Percentiles rank a stretch among this genome's conserved stretches.
phyloP scores from a whole-genome alignment of 2,888 invertebrate species.

The Alloscopus bannaensis region DNA sequence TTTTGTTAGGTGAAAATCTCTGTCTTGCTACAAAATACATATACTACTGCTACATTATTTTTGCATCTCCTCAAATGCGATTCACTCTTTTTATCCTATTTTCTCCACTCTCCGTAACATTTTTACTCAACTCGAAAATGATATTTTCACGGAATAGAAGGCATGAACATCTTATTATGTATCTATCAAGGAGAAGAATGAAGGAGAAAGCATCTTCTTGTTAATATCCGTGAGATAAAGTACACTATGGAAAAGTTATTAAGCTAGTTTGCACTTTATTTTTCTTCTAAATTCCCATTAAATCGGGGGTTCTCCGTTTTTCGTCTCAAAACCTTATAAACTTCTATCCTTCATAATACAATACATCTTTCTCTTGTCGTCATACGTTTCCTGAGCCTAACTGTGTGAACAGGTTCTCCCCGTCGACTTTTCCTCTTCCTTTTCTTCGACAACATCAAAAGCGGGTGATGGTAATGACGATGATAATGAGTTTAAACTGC shows the following conservation, averaged over 20 bases:
- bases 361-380: neutral
- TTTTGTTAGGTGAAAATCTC: conserved; percentile 1
- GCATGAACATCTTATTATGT: conserved; percentile 8
- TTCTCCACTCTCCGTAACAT: neutral
- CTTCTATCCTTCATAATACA: no score
- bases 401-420: no score
- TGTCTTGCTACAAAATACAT: conserved; percentile 1
- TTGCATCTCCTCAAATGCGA: neutral
- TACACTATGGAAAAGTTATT: conserved; percentile 6
- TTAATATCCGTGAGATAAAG: conserved; percentile 12
- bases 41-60: conserved; percentile 5
- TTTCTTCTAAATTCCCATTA: no score
- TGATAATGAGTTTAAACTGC: conserved; percentile 16
- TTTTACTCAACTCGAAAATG: neutral
- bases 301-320: no score
- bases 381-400: conserved; percentile 7
- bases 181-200: no score
- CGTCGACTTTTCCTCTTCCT: neutral
- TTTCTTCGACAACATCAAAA: conserved; percentile 4
- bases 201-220: conserved; percentile 2
- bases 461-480: conserved; percentile 8
- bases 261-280: conserved; percentile 1
- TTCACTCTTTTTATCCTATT: neutral
- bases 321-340: no score
- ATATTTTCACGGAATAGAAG: neutral